phyloP scores from a whole-genome alignment of 64 coral and sea anemone species.

The Astreopora myriophthalma region DNA sequence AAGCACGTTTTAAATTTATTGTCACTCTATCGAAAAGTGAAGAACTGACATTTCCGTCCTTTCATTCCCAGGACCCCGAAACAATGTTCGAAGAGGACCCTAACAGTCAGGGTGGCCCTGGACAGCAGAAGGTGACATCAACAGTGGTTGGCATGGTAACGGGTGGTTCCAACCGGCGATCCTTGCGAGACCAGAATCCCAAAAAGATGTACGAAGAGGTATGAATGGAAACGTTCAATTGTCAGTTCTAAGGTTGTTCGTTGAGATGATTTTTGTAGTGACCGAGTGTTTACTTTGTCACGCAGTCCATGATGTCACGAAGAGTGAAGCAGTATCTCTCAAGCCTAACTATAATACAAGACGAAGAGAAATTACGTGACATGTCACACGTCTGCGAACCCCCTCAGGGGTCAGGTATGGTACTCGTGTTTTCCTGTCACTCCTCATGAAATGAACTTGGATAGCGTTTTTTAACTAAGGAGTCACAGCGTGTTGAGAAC shows the following conservation, averaged over 20 bases:
- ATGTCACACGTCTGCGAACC: slow-evolving; percentile 87
- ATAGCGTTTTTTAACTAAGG: no score
- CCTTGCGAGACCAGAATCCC: slow-evolving; percentile 77
- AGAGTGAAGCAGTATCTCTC: slow-evolving; percentile 71
- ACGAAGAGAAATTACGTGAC: slow-evolving; percentile 82
- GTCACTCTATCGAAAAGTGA: neutral
- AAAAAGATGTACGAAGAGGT: slow-evolving; percentile 94
- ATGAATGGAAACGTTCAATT: neutral
- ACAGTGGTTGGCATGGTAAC: slow-evolving; percentile 94
- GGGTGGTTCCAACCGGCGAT: slow-evolving; percentile 62
- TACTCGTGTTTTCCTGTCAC: neutral
- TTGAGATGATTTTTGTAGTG: neutral
- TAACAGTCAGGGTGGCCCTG: slow-evolving; percentile 54
- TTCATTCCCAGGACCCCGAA: slow-evolving; percentile 61
- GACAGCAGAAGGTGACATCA: slow-evolving; percentile 88
- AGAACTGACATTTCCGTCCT: neutral
- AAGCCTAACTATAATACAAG: slow-evolving; percentile 65
- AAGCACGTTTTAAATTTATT: neutral
- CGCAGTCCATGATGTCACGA: slow-evolving; percentile 79
- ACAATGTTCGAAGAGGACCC: slow-evolving; percentile 85
- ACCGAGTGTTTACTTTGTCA: neutral
- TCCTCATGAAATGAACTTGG: neutral
- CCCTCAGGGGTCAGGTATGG: slow-evolving; percentile 79
- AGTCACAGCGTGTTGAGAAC: no score
- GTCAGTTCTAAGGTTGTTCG: neutral